A percentile compares a stretch with the other conserved stretches of the same genome.
phyloP scores from a whole-genome alignment of 2,797 vertebrate genomes.

The Scarus forsteni region DNA sequence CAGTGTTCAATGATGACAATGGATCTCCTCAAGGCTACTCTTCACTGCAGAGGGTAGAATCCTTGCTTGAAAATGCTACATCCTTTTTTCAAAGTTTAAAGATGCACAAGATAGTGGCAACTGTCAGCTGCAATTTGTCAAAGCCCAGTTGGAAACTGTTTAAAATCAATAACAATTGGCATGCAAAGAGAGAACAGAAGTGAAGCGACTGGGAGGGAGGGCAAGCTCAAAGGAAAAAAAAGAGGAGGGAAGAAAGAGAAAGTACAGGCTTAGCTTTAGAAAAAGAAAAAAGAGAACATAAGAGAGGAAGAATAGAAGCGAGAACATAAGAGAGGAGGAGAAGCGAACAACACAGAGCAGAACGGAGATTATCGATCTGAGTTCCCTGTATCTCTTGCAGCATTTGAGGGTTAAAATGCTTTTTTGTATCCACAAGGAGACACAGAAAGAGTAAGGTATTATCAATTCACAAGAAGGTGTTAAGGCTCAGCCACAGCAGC shows the following conservation, averaged over 20 bases:
- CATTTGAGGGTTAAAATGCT: conserved; percentile 45
- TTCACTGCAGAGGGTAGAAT: conserved; percentile 10
- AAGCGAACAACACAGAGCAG: conserved; percentile 27
- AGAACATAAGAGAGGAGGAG: conserved; percentile 16
- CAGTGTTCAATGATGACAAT: conserved; percentile 30
- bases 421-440: conserved; percentile 44
- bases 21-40: conserved; percentile 32
- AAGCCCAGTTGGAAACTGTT: conserved; percentile 25
- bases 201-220: not conserved
- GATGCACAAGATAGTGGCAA: conserved; percentile 40
- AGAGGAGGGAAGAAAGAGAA: not conserved
- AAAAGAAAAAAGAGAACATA: conserved; percentile 14
- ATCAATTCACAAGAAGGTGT: conserved; percentile 36
- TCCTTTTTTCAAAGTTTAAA: conserved; percentile 32
- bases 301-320: conserved; percentile 24
- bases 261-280: conserved; percentile 27
- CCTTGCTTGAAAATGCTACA: conserved; percentile 9
- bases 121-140: conserved; percentile 37
- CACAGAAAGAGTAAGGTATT: conserved; percentile 11
- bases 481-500: conserved; percentile 27
- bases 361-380: conserved; percentile 37
- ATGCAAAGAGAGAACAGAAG: conserved; percentile 26
- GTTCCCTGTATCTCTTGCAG: conserved; percentile 38
- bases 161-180: conserved; percentile 47
- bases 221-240: not conserved